Evolutionary conservation across 2,888 invertebrate genomes (phyloP).

Genomic region (Esperia sulphurella): DNA sequence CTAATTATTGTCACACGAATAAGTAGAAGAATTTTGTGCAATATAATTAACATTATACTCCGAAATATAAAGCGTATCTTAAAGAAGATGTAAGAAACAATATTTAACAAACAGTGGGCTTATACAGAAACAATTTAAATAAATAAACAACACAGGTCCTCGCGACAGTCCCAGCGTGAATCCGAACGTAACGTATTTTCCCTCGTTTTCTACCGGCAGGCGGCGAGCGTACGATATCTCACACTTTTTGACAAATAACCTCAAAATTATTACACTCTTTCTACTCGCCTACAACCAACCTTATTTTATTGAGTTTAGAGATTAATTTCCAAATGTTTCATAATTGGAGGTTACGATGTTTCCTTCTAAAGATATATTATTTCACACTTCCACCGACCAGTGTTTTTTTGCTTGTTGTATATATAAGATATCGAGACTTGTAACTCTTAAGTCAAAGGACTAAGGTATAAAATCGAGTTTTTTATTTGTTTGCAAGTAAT

Average conservation of each 20-base stretch:
- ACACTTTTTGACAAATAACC: constrained; percentile 54
- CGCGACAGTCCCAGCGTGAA: constrained; percentile 64
- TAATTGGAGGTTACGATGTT: constrained; percentile 17
- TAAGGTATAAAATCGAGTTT: constrained; percentile 21
- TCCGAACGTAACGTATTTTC: constrained; percentile 56
- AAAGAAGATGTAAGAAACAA: constrained; percentile 30
- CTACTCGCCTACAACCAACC: constrained; percentile 18
- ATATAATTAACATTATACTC: no score
- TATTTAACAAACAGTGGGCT: constrained; percentile 26
- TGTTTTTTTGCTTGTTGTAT: neutral
- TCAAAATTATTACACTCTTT: constrained; percentile 24
- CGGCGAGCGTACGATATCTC: constrained; percentile 42
- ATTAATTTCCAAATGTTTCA: constrained; percentile 15
- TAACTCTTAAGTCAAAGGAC: constrained; percentile 10
- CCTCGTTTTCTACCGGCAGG: constrained; percentile 52
- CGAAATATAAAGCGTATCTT: neutral
- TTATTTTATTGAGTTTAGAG: constrained; percentile 14
- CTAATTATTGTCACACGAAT: no score
- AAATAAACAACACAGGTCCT: constrained; percentile 46
- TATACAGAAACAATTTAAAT: constrained; percentile 32
- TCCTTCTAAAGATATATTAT: constrained; percentile 22
- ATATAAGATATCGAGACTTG: constrained; percentile 13
- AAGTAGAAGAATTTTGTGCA: no score
- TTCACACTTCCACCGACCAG: constrained; percentile 30
- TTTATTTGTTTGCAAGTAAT: constrained; percentile 9